Conservation (phyloP, 2,888 invertebrate species). For the Eustalomyia histrio region DNA sequence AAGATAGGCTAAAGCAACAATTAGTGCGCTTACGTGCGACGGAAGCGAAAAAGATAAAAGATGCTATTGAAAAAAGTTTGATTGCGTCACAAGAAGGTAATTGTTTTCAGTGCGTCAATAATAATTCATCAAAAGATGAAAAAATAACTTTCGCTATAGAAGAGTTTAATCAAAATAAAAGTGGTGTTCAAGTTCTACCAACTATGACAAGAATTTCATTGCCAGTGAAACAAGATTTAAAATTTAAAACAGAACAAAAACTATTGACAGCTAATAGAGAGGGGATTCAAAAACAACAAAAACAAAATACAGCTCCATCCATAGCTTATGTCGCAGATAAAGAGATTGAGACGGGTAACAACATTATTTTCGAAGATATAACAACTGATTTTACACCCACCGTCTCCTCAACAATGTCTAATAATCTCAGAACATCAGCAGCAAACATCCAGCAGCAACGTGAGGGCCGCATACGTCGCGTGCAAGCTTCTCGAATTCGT, state of each 20-base stretch:
- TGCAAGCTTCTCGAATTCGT: constrained; percentile 4
- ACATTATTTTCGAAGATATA: background rate
- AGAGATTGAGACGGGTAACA: background rate
- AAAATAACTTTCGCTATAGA: background rate
- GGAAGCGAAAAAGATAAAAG: constrained; percentile 61
- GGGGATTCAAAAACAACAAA: background rate
- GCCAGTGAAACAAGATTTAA: constrained; percentile 26
- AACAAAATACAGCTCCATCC: background rate
- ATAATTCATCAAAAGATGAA: constrained; percentile 18
- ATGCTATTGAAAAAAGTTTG: constrained; percentile 45
- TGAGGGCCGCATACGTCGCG: background rate
- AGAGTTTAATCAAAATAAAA: background rate
- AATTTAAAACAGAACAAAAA: constrained; percentile 58
- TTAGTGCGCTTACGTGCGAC: constrained; percentile 64
- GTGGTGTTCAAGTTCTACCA: background rate
- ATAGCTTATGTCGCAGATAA: background rate
- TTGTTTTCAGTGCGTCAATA: background rate
- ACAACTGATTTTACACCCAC: background rate
- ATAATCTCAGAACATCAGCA: background rate
- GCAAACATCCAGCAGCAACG: constrained; percentile 2
- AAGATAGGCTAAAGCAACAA: constrained; percentile 66
- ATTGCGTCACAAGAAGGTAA: background rate
- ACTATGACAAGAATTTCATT: background rate
- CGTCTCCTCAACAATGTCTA: background rate
- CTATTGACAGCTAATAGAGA: constrained; percentile 28